Conservation (phyloP, 2,113 vertebrate species). For the Carassius carassius region DNA sequence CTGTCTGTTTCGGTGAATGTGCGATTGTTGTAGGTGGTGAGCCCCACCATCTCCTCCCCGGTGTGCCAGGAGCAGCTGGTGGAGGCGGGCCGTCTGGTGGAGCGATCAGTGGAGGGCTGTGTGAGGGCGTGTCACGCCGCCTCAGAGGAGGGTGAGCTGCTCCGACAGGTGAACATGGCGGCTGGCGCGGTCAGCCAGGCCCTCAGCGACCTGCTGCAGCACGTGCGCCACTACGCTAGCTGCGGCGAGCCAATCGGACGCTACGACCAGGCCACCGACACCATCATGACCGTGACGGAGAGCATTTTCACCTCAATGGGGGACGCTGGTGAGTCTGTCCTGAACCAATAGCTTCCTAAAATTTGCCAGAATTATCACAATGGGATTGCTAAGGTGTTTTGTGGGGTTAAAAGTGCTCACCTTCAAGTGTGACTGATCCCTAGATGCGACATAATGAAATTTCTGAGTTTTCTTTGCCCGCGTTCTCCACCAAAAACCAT, state of each 20-base stretch:
- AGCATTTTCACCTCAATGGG: slow-evolving; percentile 99
- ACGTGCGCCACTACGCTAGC: slow-evolving; percentile 94
- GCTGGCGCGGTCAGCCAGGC: slow-evolving; percentile 93
- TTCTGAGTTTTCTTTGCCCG: not conserved
- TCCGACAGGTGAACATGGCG: slow-evolving; percentile 90
- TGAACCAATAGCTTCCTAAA: not conserved
- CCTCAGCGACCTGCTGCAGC: slow-evolving; percentile 91
- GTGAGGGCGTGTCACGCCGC: slow-evolving; percentile 92
- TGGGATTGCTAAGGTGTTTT: not conserved
- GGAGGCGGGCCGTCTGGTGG: slow-evolving; percentile 93
- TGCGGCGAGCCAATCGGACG: slow-evolving; percentile 95
- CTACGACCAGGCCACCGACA: slow-evolving; percentile 98
- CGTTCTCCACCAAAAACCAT: not conserved
- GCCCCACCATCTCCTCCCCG: slow-evolving; percentile 95
- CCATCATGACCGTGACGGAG: slow-evolving; percentile 98
- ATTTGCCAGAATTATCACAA: not conserved
- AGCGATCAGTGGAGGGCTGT: slow-evolving; percentile 94
- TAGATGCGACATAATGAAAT: not conserved
- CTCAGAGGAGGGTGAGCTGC: slow-evolving; percentile 84
- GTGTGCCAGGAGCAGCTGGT: slow-evolving; percentile 98
- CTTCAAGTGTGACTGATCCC: no score
- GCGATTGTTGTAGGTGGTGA: slow-evolving; percentile 83
- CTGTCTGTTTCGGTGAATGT: not conserved
- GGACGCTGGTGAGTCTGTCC: slow-evolving; percentile 87
- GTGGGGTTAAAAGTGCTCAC: not conserved